phyloP scores from a whole-genome alignment of 1,140 invertebrate genomes.

The Musca domestica region DNA sequence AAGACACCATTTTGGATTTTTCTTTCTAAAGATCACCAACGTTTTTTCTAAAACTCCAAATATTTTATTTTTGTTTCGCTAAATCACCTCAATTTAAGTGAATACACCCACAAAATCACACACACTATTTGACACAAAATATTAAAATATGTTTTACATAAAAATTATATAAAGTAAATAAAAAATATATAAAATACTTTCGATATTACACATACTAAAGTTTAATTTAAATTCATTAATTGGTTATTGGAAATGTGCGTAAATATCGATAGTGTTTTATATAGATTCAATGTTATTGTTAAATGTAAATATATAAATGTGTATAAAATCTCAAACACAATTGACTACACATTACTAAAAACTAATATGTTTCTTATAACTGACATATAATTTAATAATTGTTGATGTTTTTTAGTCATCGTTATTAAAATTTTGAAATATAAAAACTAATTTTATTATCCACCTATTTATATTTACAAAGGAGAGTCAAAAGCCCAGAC shows the following conservation, averaged over 20 bases:
- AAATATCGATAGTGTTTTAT: slow-evolving; percentile 1
- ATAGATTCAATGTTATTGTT: not conserved
- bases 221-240: too few species aligned
- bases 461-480: slow-evolving; percentile 1
- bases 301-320: too few species aligned
- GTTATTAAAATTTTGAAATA: not conserved
- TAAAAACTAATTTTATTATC: not conserved
- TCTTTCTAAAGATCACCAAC: not conserved
- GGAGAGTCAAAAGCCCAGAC: slow-evolving; percentile 7
- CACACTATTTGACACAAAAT: too few species aligned
- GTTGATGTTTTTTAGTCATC: not conserved
- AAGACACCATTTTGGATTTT: not conserved
- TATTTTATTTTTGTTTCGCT: slow-evolving; percentile 5
- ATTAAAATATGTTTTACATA: too few species aligned
- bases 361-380: not conserved
- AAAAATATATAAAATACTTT: slow-evolving; percentile 1
- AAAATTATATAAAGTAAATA: too few species aligned
- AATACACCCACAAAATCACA: too few species aligned
- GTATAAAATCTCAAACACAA: slow-evolving; percentile 5
- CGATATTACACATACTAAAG: not conserved
- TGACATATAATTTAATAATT: not conserved
- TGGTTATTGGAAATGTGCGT: too few species aligned
- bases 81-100: not conserved
- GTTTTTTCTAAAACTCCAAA: too few species aligned
- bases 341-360: not conserved